These are phyloP conservation scores for Nasonovia ribisnigri DNA, from an alignment of 2,888 invertebrate species.

Conservation along the genomic window DNA sequence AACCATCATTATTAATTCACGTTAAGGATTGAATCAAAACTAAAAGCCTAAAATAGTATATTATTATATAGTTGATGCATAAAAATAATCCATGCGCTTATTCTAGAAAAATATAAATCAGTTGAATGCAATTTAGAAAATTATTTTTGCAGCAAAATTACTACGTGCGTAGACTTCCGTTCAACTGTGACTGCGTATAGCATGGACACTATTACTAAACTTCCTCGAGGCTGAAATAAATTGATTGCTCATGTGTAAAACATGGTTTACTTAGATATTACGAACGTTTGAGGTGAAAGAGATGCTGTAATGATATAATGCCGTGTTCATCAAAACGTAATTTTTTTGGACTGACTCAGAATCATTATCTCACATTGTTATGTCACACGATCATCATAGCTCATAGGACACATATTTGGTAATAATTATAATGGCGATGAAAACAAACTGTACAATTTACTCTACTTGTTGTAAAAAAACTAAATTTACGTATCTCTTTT, in stretches of 20 bases:
- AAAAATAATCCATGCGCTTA: not conserved
- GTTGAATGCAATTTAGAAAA: not conserved
- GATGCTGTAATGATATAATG: conserved; percentile 57
- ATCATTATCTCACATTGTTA: conserved; percentile 41
- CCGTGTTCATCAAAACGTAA: conserved; percentile 50
- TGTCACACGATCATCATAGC: conserved; percentile 40
- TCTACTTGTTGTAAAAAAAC: not conserved
- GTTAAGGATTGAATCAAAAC: not conserved
- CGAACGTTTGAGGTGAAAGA: conserved; percentile 56
- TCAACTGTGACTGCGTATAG: not conserved
- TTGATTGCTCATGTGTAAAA: conserved; percentile 55
- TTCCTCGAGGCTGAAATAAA: conserved; percentile 46
- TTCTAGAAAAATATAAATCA: conserved; percentile 9
- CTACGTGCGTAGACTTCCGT: conserved; percentile 4
- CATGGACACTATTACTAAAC: conserved; percentile 23
- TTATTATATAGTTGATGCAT: not conserved
- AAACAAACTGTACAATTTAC: not conserved
- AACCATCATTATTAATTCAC: not conserved
- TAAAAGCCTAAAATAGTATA: not conserved
- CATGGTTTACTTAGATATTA: conserved; percentile 52
- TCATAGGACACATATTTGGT: not conserved
- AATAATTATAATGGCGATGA: not conserved
- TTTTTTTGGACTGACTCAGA: conserved; percentile 45
- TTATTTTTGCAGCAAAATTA: not conserved
- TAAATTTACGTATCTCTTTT: not conserved